Evolutionary conservation across 2,797 vertebrate genomes (phyloP).

Genomic region (Sphaeramia orbicularis): DNA sequence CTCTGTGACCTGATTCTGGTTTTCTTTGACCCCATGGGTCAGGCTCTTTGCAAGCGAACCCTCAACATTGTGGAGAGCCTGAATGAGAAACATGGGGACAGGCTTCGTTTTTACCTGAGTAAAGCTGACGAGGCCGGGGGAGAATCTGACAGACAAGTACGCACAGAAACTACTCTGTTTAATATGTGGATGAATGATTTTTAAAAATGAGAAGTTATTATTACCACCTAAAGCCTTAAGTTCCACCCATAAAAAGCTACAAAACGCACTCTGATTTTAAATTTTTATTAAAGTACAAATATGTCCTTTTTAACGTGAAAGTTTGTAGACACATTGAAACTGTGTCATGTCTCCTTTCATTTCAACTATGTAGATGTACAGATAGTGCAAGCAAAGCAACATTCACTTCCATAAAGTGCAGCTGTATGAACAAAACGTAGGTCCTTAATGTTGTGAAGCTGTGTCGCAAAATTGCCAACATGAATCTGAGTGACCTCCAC

Average conservation of each 20-base stretch:
- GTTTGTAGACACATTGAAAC: constrained; percentile 10
- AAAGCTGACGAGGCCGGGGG: constrained; percentile 90
- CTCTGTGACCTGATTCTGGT: constrained; percentile 90
- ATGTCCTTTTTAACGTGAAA: constrained; percentile 5
- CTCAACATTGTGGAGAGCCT: constrained; percentile 90
- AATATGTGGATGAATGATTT: not conserved
- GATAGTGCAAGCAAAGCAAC: not conserved
- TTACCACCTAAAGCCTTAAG: no score
- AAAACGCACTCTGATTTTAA: not conserved
- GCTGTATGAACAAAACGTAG: not conserved
- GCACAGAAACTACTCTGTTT: not conserved
- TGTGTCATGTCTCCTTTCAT: constrained; percentile 12
- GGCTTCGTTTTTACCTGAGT: constrained; percentile 88
- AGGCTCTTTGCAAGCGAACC: constrained; percentile 90
- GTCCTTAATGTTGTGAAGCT: not conserved
- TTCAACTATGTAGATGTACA: constrained; percentile 2
- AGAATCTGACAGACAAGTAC: constrained; percentile 90
- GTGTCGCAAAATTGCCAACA: no score
- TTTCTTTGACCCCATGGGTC: constrained; percentile 93
- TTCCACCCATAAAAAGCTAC: not conserved
- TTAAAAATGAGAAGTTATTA: no score
- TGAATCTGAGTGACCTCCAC: no score
- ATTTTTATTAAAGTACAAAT: no score
- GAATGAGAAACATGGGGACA: constrained; percentile 88
- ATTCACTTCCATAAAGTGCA: not conserved